Evolutionary conservation across 2,797 vertebrate species (phyloP), one percentile per base, ranked within the genome.

Genomic region (Epinephelus malabaricus): DNA sequence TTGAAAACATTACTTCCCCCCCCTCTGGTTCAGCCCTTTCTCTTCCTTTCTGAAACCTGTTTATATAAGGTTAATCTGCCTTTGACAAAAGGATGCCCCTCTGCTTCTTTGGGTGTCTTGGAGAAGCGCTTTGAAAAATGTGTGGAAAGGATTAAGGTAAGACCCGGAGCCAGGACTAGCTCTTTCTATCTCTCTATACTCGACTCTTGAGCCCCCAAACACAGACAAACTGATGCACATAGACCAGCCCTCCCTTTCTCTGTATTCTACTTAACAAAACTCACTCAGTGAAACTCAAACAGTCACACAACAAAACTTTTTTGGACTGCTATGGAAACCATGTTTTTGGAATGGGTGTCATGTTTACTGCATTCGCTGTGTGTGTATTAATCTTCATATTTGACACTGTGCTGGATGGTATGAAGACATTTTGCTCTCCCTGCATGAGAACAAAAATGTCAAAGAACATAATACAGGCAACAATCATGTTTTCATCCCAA

Each of bases 91-190:
- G 89, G 82, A 88, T 92, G 84, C 75, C 89, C 85, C 83, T 87
- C 49, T 89, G 78, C 81, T 88, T 92, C 87, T 87, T 87, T 82
- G 70, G 67, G 78, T 85, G 72, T 90, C 86, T 87, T 76, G 77
- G 72, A 88, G 82, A 89, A 91, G 65, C 45, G 53, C 92, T 93
- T 92, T 90, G 80, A 88, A 93, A 92, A 92, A 86, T 86, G 79
- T 90, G 86, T 84, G 91, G 86, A 88, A 89, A 76, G 88, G 93
- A 94, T 94, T 93, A 93, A 92, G 89, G 91, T 94, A 93, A 93
- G 87, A 93, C 89, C 88, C 56, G 18, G 58, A 87, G 86, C 88
- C 83, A 85, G 75, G 85, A 90, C 82, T 79, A 84, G 83, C 81
- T 88, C 73, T 81, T 88, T 91, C 85, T 88, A 88, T 93, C 76